Base-by-base conservation (phyloP, 2,113 vertebrate genomes). In the Synodontis membranacea region DNA sequence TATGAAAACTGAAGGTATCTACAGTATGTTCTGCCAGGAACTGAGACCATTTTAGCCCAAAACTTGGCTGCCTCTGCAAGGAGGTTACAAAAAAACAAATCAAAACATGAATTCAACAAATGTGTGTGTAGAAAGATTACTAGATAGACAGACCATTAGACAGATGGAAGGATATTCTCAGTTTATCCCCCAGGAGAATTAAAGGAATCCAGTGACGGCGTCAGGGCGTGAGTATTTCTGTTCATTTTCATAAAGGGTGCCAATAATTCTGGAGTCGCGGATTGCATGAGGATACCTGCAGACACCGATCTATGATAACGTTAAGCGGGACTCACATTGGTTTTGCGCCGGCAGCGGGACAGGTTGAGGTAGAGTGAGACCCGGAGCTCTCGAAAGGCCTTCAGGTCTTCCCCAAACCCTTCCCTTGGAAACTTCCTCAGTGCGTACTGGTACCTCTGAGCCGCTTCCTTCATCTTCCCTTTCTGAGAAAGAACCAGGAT, bases 391-490 rank as follows among this genome's bases (percentile, higher is more conserved):
- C 96, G 97, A 88, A 99, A 97, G 0, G 96, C 95, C 90, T 97
- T 97, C 91, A 97, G 96, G 91, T 99, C 98, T 84, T 99, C 98
- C 70, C 96, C 97, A 21, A 97, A 95, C 1, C 97, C 96, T 91
- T 99, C 98, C 19, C 97, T 95, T 0, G 98, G 98, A 81, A 99
- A 97, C 92, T 98, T 99, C 90, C 97, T 94, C 84, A 99, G 85
- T 64, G 98, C 98, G 0, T 98, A 99, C 92, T 99, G 98, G 87
- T 99, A 99, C 82, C 98, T 95, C 95, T 99, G 98, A 2, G 97
- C 96, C 1, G 98, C 97, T 88, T 99, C 98, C 92, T 98, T 99
- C 98, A 99, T 98, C 87, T 97, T 98, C 44, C 98, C 98, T 92
- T 99, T 99, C 98, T 99, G 92, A 42, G 48, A 85, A 44, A 88